phyloP scores from a whole-genome alignment of 2,888 invertebrate species.

The Erannis defoliaria region DNA sequence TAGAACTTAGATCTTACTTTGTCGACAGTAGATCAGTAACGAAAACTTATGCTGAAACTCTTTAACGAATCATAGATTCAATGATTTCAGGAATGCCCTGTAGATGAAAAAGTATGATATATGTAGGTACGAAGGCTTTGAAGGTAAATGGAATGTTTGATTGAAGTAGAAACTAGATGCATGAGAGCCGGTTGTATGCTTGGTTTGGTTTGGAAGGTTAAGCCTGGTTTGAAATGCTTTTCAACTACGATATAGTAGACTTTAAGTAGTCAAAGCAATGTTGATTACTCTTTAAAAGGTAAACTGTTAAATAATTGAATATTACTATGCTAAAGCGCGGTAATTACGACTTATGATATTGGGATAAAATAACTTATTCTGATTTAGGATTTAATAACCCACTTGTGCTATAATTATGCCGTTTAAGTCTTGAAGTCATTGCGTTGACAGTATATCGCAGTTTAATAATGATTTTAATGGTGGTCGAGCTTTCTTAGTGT shows the following conservation, averaged over 20 bases:
- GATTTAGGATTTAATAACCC: slow-evolving; percentile 24
- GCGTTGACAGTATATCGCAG: slow-evolving; percentile 11
- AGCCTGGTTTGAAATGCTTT: slow-evolving; percentile 2
- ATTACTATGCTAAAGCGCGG: neutral
- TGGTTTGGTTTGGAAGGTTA: slow-evolving; percentile 26
- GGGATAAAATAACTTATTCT: slow-evolving; percentile 13
- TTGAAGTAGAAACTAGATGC: slow-evolving; percentile 16
- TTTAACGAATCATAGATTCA: neutral
- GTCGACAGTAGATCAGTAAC: neutral
- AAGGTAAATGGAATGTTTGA: slow-evolving; percentile 14
- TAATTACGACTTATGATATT: slow-evolving; percentile 22
- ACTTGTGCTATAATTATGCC: slow-evolving; percentile 14
- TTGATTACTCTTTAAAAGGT: slow-evolving; percentile 11
- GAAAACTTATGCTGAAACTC: neutral
- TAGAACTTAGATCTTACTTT: neutral
- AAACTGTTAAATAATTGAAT: slow-evolving; percentile 11
- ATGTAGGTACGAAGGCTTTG: neutral
- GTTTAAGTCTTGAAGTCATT: neutral
- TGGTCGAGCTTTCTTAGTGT: neutral
- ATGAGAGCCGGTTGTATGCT: slow-evolving; percentile 24
- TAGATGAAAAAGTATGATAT: neutral
- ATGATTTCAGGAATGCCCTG: neutral
- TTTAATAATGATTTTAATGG: slow-evolving; percentile 21
- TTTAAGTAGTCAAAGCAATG: neutral
- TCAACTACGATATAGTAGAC: neutral